These are phyloP conservation scores for Pachypeltis micranthus DNA, from an alignment of 1,140 invertebrate genomes.

Conservation along the genomic window DNA sequence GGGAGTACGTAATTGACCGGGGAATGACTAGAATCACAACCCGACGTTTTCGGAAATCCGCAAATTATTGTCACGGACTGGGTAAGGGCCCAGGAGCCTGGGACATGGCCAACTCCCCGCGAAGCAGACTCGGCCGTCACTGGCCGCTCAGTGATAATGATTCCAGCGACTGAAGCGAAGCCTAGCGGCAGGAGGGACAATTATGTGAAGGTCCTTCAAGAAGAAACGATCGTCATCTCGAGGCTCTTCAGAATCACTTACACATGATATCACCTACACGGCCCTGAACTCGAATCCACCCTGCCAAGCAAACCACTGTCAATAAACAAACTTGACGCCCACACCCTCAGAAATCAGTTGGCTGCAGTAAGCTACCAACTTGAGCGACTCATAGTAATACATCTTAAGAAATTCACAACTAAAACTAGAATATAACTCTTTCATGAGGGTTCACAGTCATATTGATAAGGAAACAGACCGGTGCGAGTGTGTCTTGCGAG, in stretches of 20 bases:
- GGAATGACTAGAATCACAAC: background rate
- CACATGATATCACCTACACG: background rate
- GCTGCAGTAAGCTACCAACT: background rate
- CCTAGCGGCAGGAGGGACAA: background rate
- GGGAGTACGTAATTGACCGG: background rate
- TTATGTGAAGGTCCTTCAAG: background rate
- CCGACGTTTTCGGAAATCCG: background rate
- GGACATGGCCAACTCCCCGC: conserved; percentile 5
- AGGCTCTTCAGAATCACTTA: background rate
- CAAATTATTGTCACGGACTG: background rate
- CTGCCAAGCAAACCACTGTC: background rate
- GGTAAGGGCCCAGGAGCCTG: background rate
- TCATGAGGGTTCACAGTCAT: too few species aligned
- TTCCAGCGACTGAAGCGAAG: background rate
- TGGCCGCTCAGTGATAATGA: background rate
- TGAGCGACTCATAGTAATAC: too few species aligned
- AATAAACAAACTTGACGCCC: background rate
- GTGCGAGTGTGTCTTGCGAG: too few species aligned
- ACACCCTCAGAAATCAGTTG: background rate
- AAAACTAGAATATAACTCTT: too few species aligned
- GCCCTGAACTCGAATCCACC: background rate
- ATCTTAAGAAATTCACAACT: too few species aligned
- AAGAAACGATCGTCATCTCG: background rate
- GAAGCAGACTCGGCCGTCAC: conserved; percentile 3
- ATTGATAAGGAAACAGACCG: too few species aligned